A percentile compares a stretch with the other conserved stretches of the same genome.
Evolutionary conservation across 2,797 vertebrate genomes (phyloP).

Genomic region (Malacoraja senta): DNA sequence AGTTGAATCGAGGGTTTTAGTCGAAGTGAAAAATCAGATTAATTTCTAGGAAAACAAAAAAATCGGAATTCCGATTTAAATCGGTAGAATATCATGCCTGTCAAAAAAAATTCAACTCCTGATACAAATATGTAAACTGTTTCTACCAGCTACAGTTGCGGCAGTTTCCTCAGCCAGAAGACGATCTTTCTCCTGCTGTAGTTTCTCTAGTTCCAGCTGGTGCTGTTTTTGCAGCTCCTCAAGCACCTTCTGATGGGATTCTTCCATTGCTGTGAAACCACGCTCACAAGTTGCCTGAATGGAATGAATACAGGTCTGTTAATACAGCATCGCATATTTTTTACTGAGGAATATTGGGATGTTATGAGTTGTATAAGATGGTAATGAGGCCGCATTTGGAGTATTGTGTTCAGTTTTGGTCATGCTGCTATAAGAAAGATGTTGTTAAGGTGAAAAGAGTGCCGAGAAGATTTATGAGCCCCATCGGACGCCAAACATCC

Average conservation of each 20-base stretch:
- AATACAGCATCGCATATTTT: background rate
- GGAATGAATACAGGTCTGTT: background rate
- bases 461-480: no score
- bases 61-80: no score
- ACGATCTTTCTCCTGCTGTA: conserved; percentile 86
- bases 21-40: no score
- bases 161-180: conserved; percentile 89
- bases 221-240: conserved; percentile 91
- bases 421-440: conserved; percentile 58
- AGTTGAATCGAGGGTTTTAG: no score
- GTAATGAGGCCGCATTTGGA: no score
- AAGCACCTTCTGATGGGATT: conserved; percentile 90
- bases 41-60: no score
- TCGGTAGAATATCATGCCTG: no score
- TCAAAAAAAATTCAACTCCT: background rate
- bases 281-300: conserved; percentile 88
- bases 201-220: conserved; percentile 89
- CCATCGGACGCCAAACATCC: no score
- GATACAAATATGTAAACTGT: background rate
- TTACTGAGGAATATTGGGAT: background rate
- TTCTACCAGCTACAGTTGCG: conserved; percentile 86
- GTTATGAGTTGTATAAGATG: no score
- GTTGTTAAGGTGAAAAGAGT: no score
- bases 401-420: no score
- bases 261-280: conserved; percentile 94